phyloP scores from a whole-genome alignment of 2,797 vertebrate genomes.

The Takifugu rubripes region DNA sequence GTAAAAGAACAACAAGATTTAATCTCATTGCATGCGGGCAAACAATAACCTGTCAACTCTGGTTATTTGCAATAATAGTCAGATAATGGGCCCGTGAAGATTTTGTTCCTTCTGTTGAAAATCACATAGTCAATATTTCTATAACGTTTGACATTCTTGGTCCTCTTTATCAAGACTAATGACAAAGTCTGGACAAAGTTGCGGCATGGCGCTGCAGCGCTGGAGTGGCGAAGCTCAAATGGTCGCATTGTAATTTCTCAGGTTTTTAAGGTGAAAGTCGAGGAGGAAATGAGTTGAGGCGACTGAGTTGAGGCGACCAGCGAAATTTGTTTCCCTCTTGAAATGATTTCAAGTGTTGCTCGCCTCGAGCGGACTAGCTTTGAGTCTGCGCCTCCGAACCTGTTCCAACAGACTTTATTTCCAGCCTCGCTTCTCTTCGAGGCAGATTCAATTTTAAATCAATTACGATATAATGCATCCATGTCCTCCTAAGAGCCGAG shows the following conservation, averaged over 20 bases:
- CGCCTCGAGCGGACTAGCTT: constrained; percentile 31
- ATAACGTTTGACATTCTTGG: constrained; percentile 2
- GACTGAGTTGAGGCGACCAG: constrained; percentile 24
- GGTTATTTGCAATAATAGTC: constrained; percentile 4
- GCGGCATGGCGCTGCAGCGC: background rate
- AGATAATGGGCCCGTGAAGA: background rate
- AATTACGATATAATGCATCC: constrained; percentile 67
- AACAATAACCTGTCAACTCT: constrained; percentile 2
- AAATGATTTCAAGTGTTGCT: constrained; percentile 46
- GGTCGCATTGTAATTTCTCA: constrained; percentile 29
- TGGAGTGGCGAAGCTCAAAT: constrained; percentile 10
- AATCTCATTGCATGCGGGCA: constrained; percentile 1
- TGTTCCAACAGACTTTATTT: constrained; percentile 22
- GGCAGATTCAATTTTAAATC: constrained; percentile 65
- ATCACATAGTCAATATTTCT: constrained; percentile 3
- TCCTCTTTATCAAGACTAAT: constrained; percentile 3
- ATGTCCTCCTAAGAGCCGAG: constrained; percentile 39
- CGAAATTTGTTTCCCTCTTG: constrained; percentile 51
- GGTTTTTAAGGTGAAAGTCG: constrained; percentile 27
- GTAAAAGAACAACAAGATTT: constrained; percentile 5
- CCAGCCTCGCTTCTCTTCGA: constrained; percentile 49
- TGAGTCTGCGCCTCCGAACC: constrained; percentile 28
- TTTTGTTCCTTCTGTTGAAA: too few species aligned
- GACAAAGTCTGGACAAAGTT: background rate
- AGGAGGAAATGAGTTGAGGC: constrained; percentile 37